Conservation (phyloP, 2,113 vertebrate genomes). For the Seriola dumerili region DNA sequence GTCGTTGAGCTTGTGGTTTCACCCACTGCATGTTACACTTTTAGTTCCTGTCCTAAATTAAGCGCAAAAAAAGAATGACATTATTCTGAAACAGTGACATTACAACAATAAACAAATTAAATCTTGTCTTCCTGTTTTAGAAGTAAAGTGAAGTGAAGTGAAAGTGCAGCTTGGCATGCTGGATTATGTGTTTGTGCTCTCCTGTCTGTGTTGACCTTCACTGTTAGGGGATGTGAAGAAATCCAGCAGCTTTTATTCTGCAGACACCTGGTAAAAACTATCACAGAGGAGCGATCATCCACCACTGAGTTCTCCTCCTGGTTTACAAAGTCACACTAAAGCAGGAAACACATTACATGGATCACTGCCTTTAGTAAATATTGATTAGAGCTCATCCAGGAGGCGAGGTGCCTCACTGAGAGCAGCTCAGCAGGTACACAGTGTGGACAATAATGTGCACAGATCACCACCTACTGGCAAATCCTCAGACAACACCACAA, state of each 20-base stretch:
- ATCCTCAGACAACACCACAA: background rate
- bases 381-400: conserved; percentile 2
- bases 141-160: background rate
- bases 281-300: conserved; percentile 6
- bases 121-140: background rate
- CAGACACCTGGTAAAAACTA: background rate
- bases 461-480: conserved; percentile 65
- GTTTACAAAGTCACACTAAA: conserved; percentile 20
- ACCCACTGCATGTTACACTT: background rate
- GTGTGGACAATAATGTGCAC: conserved; percentile 23
- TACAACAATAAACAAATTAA: background rate
- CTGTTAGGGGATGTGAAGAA: background rate
- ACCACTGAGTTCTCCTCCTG: background rate
- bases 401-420: background rate
- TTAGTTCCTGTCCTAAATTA: background rate
- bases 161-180: background rate
- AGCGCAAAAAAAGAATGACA: background rate
- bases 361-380: conserved; percentile 23
- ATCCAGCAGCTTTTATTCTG: conserved; percentile 10
- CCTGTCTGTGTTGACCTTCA: background rate
- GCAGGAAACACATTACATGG: background rate
- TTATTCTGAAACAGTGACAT: background rate
- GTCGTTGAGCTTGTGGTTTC: background rate
- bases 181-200: background rate
- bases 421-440: conserved; percentile 1